These are phyloP conservation scores for Zosterops hypoxanthus DNA, from an alignment of 2,113 vertebrate genomes.

Conservation along the genomic window DNA sequence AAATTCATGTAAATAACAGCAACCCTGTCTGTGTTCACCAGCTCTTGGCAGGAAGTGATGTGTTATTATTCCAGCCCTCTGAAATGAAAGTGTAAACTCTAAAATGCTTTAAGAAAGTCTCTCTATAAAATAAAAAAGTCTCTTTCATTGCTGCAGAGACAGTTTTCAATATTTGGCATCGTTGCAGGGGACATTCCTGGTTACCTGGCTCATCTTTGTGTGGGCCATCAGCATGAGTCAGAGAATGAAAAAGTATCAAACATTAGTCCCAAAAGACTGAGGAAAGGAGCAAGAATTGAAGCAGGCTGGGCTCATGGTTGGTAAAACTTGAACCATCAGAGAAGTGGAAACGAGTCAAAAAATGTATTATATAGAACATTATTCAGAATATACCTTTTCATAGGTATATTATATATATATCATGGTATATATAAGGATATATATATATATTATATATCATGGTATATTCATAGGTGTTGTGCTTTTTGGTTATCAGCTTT, in stretches of 20 bases:
- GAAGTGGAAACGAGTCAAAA: not conserved
- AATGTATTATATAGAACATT: not conserved
- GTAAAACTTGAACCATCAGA: not conserved
- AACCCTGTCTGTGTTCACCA: not conserved
- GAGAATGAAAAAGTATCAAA: not conserved
- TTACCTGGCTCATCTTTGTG: not conserved
- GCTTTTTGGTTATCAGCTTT: not conserved
- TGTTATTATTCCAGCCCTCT: not conserved
- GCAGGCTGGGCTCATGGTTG: not conserved
- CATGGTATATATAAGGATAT: too few relatives aligned
- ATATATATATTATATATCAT: too few relatives aligned
- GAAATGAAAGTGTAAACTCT: not conserved
- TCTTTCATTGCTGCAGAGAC: not conserved
- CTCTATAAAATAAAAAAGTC: not conserved
- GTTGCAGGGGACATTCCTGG: not conserved
- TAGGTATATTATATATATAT: not conserved
- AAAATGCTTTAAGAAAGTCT: not conserved
- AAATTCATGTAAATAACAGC: not conserved
- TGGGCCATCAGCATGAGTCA: not conserved
- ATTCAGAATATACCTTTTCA: not conserved
- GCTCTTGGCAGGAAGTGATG: not conserved
- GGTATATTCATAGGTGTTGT: too few relatives aligned
- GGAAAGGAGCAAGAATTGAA: not conserved
- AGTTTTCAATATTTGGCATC: not conserved
- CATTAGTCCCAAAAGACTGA: not conserved